Conservation (phyloP, 2,113 vertebrate species). For the Drymodes brunneopygia region DNA sequence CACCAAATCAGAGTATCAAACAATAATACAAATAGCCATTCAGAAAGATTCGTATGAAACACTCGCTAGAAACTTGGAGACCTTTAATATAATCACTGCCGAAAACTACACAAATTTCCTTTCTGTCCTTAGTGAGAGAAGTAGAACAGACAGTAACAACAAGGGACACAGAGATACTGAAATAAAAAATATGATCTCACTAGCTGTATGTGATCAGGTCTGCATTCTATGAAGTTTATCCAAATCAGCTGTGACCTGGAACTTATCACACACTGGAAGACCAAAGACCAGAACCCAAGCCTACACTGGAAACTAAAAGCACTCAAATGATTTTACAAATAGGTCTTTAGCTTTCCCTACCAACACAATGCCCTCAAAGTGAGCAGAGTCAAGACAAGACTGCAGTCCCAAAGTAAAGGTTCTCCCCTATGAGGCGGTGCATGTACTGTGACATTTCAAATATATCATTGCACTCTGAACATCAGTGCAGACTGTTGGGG, state of each 20-base stretch:
- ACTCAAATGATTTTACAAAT: not conserved
- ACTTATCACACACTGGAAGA: not conserved
- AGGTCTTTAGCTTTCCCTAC: not conserved
- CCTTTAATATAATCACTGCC: not conserved
- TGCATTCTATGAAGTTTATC: not conserved
- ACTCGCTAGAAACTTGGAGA: not conserved
- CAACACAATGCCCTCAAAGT: accelerated
- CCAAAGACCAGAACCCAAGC: not conserved
- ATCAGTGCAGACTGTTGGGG: not conserved
- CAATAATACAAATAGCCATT: not conserved
- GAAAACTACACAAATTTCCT: not conserved
- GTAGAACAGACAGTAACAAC: not conserved
- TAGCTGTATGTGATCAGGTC: not conserved
- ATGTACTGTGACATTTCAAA: not conserved
- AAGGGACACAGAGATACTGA: not conserved
- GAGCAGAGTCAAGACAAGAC: not conserved
- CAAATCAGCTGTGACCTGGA: not conserved
- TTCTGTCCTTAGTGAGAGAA: not conserved
- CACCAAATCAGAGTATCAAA: not conserved
- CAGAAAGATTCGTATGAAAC: not conserved
- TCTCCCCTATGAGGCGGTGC: not conserved
- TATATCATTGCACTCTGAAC: not conserved
- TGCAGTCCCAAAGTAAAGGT: not conserved
- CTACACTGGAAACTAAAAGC: not conserved
- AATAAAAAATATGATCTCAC: not conserved